phyloP scores from a whole-genome alignment of 2,888 invertebrate genomes.

The Agriotes lineatus region DNA sequence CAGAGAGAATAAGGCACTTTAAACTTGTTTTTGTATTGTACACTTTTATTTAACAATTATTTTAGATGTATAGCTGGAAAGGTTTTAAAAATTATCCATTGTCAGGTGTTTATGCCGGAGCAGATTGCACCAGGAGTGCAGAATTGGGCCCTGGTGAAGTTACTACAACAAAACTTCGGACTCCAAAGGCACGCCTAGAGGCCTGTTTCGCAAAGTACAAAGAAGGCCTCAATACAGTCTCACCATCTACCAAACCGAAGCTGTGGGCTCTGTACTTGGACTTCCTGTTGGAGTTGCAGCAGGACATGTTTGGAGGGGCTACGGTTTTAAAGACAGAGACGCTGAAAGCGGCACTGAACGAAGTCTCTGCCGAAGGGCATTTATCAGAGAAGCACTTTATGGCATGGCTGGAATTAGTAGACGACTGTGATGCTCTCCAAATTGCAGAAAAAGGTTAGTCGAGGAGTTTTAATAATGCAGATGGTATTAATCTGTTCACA shows the following conservation, averaged over 20 bases:
- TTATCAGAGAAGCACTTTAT: conserved; percentile 58
- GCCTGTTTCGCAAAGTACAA: conserved; percentile 53
- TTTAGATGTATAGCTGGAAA: no score
- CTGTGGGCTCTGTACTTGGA: conserved; percentile 67
- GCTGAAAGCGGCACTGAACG: conserved; percentile 66
- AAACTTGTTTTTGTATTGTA: no score
- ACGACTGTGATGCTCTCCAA: conserved; percentile 49
- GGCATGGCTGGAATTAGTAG: conserved; percentile 57
- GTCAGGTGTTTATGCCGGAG: no score
- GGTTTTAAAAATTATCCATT: no score
- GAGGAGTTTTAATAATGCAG: no score
- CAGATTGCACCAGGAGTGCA: not conserved
- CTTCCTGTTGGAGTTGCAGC: conserved; percentile 69
- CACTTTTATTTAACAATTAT: no score
- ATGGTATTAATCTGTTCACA: no score
- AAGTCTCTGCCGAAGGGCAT: conserved; percentile 52
- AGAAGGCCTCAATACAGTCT: conserved; percentile 54
- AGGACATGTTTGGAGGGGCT: conserved; percentile 65
- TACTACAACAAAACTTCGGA: not conserved
- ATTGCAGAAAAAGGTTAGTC: conserved; percentile 51
- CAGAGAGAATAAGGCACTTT: no score
- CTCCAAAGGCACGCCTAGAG: conserved; percentile 46
- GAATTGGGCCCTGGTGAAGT: not conserved
- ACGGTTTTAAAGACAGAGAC: conserved; percentile 67
- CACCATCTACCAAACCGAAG: conserved; percentile 43